Percentiles rank a stretch among this genome's conserved stretches.
These are phyloP conservation scores for Oceanites oceanicus DNA, from an alignment of 2,113 vertebrate species.

Conservation along the genomic window DNA sequence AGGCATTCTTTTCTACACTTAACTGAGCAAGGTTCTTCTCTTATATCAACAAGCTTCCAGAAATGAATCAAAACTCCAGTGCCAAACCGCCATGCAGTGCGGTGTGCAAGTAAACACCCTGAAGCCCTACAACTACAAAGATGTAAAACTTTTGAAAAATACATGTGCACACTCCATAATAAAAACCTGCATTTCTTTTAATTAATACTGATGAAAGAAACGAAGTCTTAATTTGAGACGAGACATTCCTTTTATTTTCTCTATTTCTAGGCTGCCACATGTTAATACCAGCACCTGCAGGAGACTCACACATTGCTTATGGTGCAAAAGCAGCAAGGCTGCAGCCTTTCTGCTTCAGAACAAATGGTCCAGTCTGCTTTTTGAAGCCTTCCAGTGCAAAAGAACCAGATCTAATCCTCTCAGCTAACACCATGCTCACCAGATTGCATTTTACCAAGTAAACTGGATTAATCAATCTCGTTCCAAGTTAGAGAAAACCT, in stretches of 20 bases:
- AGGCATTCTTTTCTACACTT: neutral
- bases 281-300: neutral
- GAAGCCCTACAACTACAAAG: neutral
- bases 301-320: neutral
- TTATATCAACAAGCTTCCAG: neutral
- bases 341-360: neutral
- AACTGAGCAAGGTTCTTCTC: neutral
- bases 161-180: rapidly evolving
- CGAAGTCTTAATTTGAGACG: neutral
- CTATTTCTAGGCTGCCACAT: neutral
- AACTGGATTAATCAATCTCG: no score
- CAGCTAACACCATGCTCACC: neutral
- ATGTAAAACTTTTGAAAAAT: neutral
- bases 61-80: neutral
- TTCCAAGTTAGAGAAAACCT: neutral
- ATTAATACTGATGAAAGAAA: neutral
- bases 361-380: neutral
- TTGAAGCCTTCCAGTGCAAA: neutral
- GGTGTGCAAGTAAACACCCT: neutral
- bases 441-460: no score
- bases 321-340: neutral
- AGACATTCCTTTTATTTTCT: neutral
- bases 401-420: neutral
- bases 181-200: neutral
- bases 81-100: rapidly evolving